These are phyloP conservation scores for Burhinus oedicnemus DNA, from an alignment of 2,113 vertebrate genomes.

Conservation along the genomic window DNA sequence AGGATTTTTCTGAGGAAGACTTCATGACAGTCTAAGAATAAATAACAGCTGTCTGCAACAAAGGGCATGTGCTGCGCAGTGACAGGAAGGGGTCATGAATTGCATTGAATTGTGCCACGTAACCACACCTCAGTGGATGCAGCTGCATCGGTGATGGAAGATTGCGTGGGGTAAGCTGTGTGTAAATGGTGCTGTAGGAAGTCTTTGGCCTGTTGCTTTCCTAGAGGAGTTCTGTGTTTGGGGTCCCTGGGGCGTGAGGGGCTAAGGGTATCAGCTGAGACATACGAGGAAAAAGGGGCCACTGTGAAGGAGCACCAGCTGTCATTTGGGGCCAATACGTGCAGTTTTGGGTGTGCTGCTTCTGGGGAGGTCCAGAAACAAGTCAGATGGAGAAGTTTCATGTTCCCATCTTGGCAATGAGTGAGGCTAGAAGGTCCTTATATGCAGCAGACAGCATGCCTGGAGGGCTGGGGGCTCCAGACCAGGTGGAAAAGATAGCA, in stretches of 20 bases:
- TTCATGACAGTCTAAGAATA: neutral
- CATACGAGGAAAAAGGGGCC: rapidly evolving
- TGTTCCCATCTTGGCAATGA: neutral
- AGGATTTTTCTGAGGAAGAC: neutral
- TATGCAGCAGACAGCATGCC: rapidly evolving
- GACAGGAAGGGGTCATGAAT: neutral
- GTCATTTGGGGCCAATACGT: neutral
- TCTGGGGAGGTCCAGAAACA: neutral
- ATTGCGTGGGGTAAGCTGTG: neutral
- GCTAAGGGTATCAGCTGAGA: neutral
- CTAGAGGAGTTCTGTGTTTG: neutral
- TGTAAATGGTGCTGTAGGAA: neutral
- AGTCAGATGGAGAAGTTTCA: neutral
- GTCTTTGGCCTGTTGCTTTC: neutral
- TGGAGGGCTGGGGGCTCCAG: neutral
- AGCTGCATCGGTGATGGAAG: rapidly evolving
- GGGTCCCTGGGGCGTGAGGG: neutral
- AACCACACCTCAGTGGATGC: neutral
- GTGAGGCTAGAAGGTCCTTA: neutral
- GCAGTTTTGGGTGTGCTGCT: neutral
- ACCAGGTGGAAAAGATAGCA: neutral
- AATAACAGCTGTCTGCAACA: neutral
- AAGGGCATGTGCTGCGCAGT: rapidly evolving
- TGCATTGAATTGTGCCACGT: neutral
- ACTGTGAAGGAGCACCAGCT: neutral